These are phyloP conservation scores for Aphaenogaster floridana DNA, from an alignment of 1,140 invertebrate species.

Conservation along the genomic window DNA sequence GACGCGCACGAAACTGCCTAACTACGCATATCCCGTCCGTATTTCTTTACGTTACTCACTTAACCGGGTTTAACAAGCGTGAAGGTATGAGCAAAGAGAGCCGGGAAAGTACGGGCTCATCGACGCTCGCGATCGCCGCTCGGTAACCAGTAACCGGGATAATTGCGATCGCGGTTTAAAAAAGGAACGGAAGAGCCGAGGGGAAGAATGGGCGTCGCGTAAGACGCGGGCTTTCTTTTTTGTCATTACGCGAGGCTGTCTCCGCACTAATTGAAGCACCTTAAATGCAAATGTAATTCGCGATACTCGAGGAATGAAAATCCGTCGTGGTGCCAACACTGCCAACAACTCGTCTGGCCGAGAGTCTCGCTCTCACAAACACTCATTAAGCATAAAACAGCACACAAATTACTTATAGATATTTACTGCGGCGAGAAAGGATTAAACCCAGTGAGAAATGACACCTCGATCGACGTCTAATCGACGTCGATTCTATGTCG, in stretches of 20 bases:
- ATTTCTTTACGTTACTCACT: constrained; percentile 52
- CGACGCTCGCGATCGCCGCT: constrained; percentile 36
- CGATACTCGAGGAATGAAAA: constrained; percentile 47
- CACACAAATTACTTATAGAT: constrained; percentile 49
- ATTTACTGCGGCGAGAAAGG: not conserved
- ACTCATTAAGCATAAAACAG: constrained; percentile 43
- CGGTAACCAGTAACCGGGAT: constrained; percentile 41
- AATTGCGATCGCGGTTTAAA: constrained; percentile 60
- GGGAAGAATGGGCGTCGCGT: not conserved
- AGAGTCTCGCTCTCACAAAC: constrained; percentile 22
- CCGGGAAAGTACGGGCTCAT: not conserved
- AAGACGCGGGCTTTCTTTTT: constrained; percentile 19
- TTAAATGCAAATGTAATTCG: constrained; percentile 63
- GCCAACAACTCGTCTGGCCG: constrained; percentile 28
- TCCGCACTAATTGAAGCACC: constrained; percentile 54
- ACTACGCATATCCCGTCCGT: not conserved
- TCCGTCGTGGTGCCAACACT: not conserved
- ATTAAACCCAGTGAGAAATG: not conserved
- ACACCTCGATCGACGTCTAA: no score
- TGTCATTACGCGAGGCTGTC: constrained; percentile 43
- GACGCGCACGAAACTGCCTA: not conserved
- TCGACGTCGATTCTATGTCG: no score
- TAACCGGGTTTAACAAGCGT: constrained; percentile 57
- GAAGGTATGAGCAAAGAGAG: constrained; percentile 46
- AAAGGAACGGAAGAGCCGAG: not conserved